Percentiles rank a stretch among this genome's conserved stretches.
These are phyloP conservation scores for Poeciliopsis occidentalis DNA, from an alignment of 2,113 vertebrate species.

Conservation along the genomic window DNA sequence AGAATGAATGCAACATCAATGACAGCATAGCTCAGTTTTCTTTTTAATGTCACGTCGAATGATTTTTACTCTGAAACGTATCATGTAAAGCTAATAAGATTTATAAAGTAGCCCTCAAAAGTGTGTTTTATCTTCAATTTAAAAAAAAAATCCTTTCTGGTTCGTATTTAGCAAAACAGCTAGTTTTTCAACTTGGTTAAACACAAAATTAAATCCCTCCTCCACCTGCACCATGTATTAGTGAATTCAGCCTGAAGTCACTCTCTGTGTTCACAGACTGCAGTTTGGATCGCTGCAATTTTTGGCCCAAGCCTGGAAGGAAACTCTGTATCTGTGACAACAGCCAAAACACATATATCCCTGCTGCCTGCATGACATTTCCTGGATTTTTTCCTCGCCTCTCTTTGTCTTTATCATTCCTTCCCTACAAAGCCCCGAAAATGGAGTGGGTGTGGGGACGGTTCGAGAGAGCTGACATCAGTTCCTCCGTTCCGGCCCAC, in stretches of 20 bases:
- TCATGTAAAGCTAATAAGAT: not conserved
- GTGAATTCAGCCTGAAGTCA: slow-evolving; percentile 29
- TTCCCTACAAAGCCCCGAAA: slow-evolving; percentile 6
- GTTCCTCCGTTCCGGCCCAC: slow-evolving; percentile 49
- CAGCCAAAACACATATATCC: slow-evolving; percentile 21
- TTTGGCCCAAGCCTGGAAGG: slow-evolving; percentile 13
- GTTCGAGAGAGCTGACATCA: slow-evolving; percentile 58
- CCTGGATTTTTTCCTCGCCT: not conserved
- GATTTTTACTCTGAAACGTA: not conserved
- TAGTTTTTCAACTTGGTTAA: slow-evolving; percentile 9
- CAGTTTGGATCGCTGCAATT: slow-evolving; percentile 16
- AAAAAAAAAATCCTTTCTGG: not conserved
- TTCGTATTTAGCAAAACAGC: not conserved
- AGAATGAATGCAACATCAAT: not conserved
- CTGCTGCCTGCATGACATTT: slow-evolving; percentile 17
- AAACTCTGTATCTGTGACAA: slow-evolving; percentile 24
- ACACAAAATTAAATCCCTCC: slow-evolving; percentile 14
- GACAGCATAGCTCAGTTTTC: not conserved
- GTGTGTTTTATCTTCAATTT: not conserved
- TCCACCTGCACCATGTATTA: slow-evolving; percentile 28
- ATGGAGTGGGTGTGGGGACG: slow-evolving; percentile 30
- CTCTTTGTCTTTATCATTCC: slow-evolving; percentile 8
- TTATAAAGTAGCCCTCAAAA: not conserved
- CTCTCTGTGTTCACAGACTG: slow-evolving; percentile 20
- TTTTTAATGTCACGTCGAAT: not conserved